Base-by-base conservation (phyloP, 2,888 invertebrate genomes). In the Synanthedon vespiformis region DNA sequence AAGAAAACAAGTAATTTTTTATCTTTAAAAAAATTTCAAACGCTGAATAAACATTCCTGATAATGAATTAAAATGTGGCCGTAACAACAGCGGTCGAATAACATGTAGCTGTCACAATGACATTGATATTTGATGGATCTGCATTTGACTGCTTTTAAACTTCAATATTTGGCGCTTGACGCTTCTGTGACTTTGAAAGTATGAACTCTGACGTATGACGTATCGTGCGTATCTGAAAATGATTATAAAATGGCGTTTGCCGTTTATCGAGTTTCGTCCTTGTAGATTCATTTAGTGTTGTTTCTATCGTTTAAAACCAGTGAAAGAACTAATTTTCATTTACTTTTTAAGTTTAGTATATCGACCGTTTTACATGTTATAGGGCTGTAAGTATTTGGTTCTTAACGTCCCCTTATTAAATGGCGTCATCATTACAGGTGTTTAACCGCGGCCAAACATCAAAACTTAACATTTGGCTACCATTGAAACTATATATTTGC, bases 161-260 rank as follows among this genome's bases (percentile, higher is more conserved):
- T 34, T 22, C 22, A 22, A 8, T 34, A 34, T 34, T 34, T 8
- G 34, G 1, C 2, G n/a, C n/a, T n/a, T n/a, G n/a, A 16, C 16
- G 10, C 10, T 34, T 34, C 10, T 34, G 34, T 34, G 34, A 34
- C 34, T 34, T 34, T 34, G 34, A 34, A 10, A 10, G 34, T 34
- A 8, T 10, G 8, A 34, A 34, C 34, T 34, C 34, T 34, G 34
- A 34, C 34, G 34, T 34, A 34, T 34, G 34, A 34, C 34, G 34
- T 34, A 34, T 34, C 10, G n/a, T n/a, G n/a, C n/a, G n/a, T 34
- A 8, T 8, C 8, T 34, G 2, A 34, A 34, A 34, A 34, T 34
- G 27, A 34, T 74, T 70, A 70, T 77, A 82, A 84, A 78, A 84
- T 84, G 84, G 84, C 84, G 80, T 73, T 34, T 44, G 44, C 13